Base-by-base conservation (phyloP, 2,888 invertebrate species). In the Tetheella fluctuosa region DNA sequence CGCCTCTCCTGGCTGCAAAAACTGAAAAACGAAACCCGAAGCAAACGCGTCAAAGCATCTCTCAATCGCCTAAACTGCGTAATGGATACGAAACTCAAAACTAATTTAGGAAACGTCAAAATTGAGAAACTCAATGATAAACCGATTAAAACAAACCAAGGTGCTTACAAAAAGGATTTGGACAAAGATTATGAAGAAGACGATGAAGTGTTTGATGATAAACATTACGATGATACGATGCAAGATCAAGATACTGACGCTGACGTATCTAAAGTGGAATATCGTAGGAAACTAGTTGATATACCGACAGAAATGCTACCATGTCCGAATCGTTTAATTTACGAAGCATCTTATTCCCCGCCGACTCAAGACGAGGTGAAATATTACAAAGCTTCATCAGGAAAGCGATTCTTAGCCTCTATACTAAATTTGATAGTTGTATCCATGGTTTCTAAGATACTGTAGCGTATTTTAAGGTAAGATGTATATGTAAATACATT, bases 1-100 rank as follows among this genome's bases (percentile, higher is more conserved):
- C 96, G 96, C 23, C 93, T 97, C 59, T 94, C 95, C 58, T 97
- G 97, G 97, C 94, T 97, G 73, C 95, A 96, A 86, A 94, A 94
- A 70, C 91, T 97, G 58, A 94, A 94, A 60, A 95, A 96, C 85
- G 96, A 96, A 78, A 97, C 97, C 52, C 94, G 94, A 83, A 96
- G 96, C 85, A 94, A 94, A 71, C 94, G 95, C 67, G 92, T 96
- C 55, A 94, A 94, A 73, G 94, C 94, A 59, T 94, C 95, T 8
- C 89, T 97, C 28, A 95, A 95, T 64, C 94, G 96, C 57, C 92
- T 97, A 60, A 95, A 94, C 69, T 97, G 97, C 86, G 93, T 94
- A 70, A 93, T 96, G 87, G 96, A 95, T 67, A 81, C 74, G 3
- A 87, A 84, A 65, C 71, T 83, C 7, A 85, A 87, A 77, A 73